A percentile compares a stretch with the other conserved stretches of the same genome.
phyloP scores from a whole-genome alignment of 2,888 invertebrate species.

The Drosophila kambysellisi region DNA sequence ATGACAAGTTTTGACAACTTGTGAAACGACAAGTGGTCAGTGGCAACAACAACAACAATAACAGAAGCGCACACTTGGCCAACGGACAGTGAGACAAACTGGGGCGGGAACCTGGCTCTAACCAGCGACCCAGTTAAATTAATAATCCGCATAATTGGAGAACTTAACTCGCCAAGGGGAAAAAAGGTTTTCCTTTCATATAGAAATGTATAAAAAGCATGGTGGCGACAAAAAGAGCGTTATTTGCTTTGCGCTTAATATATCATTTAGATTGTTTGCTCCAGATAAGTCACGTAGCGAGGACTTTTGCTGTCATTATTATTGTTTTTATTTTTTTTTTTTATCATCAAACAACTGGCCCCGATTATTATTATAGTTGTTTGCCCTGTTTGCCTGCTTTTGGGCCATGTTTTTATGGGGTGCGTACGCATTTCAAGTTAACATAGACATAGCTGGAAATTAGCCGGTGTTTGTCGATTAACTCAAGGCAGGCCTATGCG shows the following conservation, averaged over 20 bases:
- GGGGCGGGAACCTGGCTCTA: constrained; percentile 26
- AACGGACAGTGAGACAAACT: constrained; percentile 6
- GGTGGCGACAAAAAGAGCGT: constrained; percentile 71
- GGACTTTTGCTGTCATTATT: constrained; percentile 77
- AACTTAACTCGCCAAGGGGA: constrained; percentile 74
- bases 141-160: constrained; percentile 85
- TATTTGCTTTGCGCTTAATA: constrained; percentile 84
- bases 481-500: constrained; percentile 37
- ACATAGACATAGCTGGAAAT: constrained; percentile 51
- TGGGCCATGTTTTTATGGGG: constrained; percentile 17
- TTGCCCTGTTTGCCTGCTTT: constrained; percentile 33
- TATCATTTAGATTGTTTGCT: constrained; percentile 85
- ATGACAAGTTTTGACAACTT: constrained; percentile 84
- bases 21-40: constrained; percentile 79
- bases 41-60: constrained; percentile 42
- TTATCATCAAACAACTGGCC: constrained; percentile 23
- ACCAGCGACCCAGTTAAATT: constrained; percentile 83
- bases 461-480: constrained; percentile 54
- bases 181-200: no score
- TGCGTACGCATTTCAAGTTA: constrained; percentile 42
- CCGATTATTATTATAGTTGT: constrained; percentile 34
- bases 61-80: constrained; percentile 23
- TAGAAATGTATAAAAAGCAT: constrained; percentile 27
- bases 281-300: constrained; percentile 76
- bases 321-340: constrained; percentile 39